Conservation (phyloP, 2,113 vertebrate species). For the Notiomystis cincta region DNA sequence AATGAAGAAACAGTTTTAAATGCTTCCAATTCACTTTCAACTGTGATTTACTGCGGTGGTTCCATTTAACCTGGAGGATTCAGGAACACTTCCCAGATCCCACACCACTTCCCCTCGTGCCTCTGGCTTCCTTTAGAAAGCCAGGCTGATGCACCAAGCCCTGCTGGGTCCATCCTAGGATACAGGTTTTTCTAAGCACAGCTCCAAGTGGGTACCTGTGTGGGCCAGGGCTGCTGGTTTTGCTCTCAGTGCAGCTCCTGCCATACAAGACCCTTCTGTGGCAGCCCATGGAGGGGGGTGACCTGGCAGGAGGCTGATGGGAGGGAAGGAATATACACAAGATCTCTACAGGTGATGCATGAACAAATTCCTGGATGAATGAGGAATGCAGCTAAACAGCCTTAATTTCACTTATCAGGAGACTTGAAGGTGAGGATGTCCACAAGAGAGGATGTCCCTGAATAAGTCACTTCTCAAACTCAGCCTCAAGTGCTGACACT, state of each 20-base stretch:
- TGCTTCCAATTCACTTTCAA: slow-evolving; percentile 15
- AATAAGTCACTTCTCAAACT: not conserved
- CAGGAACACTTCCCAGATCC: not conserved
- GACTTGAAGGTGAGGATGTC: not conserved
- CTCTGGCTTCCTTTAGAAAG: not conserved
- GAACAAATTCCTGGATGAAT: not conserved
- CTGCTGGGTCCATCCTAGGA: not conserved
- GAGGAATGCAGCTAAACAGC: not conserved
- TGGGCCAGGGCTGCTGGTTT: not conserved
- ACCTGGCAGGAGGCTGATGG: not conserved
- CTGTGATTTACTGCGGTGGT: not conserved
- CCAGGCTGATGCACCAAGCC: not conserved
- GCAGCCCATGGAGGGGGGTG: accelerated
- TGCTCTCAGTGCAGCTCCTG: not conserved
- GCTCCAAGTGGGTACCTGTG: not conserved
- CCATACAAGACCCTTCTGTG: not conserved
- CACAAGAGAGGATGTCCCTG: not conserved
- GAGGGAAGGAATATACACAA: not conserved
- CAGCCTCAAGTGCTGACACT: not conserved
- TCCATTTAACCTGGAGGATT: not conserved
- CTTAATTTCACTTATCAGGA: not conserved
- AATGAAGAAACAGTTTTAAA: not conserved
- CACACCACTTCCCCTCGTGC: not conserved
- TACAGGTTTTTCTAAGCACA: not conserved
- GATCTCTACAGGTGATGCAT: not conserved